Evolutionary conservation across 2,797 vertebrate species (phyloP).

Genomic region (Sebastes hubbsi): DNA sequence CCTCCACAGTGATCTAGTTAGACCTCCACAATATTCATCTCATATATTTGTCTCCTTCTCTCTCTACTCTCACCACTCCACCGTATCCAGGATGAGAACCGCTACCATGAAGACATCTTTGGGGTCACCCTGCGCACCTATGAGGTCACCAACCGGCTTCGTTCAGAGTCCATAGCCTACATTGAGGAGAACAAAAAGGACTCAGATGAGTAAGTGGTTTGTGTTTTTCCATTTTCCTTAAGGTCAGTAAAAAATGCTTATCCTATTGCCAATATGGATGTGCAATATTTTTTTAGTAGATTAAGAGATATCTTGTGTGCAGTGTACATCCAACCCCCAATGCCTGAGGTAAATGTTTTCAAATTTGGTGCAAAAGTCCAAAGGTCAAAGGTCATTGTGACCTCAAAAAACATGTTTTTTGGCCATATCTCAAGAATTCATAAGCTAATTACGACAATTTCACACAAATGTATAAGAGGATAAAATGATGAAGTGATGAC

Average conservation of each 20-base stretch:
- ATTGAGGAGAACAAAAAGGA: slow-evolving; percentile 99
- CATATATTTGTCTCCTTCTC: background rate
- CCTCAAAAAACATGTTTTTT: no score
- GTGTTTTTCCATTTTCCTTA: background rate
- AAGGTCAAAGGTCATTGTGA: no score
- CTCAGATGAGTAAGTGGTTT: slow-evolving; percentile 89
- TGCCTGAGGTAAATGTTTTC: no score
- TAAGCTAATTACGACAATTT: no score
- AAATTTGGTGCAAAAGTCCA: no score
- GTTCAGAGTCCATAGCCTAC: slow-evolving; percentile 98
- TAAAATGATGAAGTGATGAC: no score
- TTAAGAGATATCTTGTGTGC: background rate
- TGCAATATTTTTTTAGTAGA: background rate
- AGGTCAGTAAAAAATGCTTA: background rate
- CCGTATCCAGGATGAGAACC: slow-evolving; percentile 91
- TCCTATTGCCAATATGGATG: background rate
- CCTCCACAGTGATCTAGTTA: background rate
- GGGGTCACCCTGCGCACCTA: slow-evolving; percentile 97
- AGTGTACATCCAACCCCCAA: background rate
- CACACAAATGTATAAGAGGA: no score
- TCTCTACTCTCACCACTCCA: background rate
- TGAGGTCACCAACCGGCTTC: slow-evolving; percentile 97
- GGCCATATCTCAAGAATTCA: no score
- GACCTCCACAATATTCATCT: background rate
- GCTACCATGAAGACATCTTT: slow-evolving; percentile 98